Conservation (phyloP, 2,113 vertebrate species). For the Bolborhynchus lineola region DNA sequence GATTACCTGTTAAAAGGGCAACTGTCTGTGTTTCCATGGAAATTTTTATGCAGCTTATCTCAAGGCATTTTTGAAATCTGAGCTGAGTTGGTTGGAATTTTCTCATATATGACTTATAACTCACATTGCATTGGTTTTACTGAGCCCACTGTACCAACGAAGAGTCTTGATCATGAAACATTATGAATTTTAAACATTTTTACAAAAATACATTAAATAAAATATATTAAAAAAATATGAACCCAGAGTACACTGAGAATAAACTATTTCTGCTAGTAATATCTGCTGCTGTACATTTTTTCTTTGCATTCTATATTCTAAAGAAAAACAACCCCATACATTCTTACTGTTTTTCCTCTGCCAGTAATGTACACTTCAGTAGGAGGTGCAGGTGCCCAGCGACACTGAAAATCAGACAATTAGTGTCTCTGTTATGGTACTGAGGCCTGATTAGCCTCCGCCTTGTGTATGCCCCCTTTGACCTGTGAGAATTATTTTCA, state of each 20-base stretch:
- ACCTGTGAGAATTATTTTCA: slow-evolving; percentile 30
- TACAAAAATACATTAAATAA: not conserved
- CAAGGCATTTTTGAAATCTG: slow-evolving; percentile 4
- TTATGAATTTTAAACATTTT: not conserved
- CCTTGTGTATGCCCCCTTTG: slow-evolving; percentile 11
- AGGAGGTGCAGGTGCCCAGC: not conserved
- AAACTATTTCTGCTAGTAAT: not conserved
- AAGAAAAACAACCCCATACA: not conserved
- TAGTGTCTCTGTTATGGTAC: slow-evolving; percentile 13
- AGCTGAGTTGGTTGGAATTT: not conserved
- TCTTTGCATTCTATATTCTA: not conserved
- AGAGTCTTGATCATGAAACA: not conserved
- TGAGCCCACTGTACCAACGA: not conserved
- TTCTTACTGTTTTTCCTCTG: slow-evolving; percentile 5
- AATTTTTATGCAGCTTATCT: slow-evolving; percentile 1
- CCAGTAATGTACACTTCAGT: not conserved
- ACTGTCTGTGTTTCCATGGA: slow-evolving; percentile 28
- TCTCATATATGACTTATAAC: not conserved
- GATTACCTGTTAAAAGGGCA: not conserved
- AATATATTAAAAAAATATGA: too few species aligned
- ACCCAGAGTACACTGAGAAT: not conserved
- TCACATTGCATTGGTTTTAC: not conserved
- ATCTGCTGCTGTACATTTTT: not conserved
- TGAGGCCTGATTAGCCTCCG: slow-evolving; percentile 45
- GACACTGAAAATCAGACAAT: slow-evolving; percentile 49